Conservation (phyloP, 2,888 invertebrate species). For the Xylocampa areola region DNA sequence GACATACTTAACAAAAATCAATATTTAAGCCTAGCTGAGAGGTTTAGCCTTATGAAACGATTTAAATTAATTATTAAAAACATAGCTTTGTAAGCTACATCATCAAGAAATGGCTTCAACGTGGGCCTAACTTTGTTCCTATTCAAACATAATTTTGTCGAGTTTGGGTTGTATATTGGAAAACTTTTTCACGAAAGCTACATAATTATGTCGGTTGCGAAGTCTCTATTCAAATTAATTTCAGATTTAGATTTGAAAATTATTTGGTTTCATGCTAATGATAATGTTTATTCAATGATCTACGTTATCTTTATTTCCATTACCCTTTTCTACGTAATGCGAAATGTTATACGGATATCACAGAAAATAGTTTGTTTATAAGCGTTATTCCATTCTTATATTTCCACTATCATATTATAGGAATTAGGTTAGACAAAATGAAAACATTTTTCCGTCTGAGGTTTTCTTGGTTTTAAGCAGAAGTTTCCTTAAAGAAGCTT, state of each 20-base stretch:
- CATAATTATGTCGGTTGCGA: slow-evolving; percentile 13
- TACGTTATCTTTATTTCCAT: slow-evolving; percentile 4
- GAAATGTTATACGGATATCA: background rate
- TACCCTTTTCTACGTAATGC: background rate
- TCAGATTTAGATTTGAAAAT: slow-evolving; percentile 15
- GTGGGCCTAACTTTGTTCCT: slow-evolving; percentile 13
- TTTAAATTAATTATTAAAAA: background rate
- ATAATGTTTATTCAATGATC: slow-evolving; percentile 15
- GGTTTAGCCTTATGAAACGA: too few relatives aligned
- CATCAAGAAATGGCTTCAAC: slow-evolving; percentile 3
- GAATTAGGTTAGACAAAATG: slow-evolving; percentile 63
- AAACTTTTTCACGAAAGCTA: slow-evolving; percentile 36
- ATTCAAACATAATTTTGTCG: slow-evolving; percentile 28
- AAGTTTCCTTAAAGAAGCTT: too few relatives aligned
- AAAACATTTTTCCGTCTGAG: too few relatives aligned
- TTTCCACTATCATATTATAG: slow-evolving; percentile 19
- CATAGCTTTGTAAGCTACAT: background rate
- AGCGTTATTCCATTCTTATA: too few relatives aligned
- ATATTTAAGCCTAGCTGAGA: too few relatives aligned
- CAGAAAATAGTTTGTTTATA: background rate
- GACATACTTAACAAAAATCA: too few relatives aligned
- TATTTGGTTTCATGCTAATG: slow-evolving; percentile 9
- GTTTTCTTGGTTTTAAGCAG: too few relatives aligned
- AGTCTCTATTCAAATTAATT: slow-evolving; percentile 27
- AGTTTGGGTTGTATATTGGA: slow-evolving; percentile 27